Evolutionary conservation across 1,140 invertebrate species (phyloP).

Genomic region (Lerema accius): DNA sequence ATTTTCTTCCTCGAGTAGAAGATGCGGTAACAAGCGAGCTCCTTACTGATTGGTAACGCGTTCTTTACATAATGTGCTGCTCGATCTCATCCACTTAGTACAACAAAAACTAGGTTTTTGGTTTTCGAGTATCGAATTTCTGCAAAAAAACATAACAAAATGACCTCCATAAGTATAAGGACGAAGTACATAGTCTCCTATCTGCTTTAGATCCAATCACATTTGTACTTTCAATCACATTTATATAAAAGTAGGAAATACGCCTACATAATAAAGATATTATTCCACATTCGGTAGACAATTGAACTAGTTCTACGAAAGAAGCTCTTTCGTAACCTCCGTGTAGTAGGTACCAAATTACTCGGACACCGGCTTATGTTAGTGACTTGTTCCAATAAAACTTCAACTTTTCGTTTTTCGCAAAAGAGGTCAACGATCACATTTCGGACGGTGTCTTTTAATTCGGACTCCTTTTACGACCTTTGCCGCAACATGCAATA

Average conservation of each 20-base stretch:
- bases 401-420: constrained; percentile 38
- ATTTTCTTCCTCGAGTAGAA: no score
- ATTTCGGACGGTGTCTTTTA: constrained; percentile 55
- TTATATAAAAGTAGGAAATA: constrained; percentile 34
- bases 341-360: constrained; percentile 2
- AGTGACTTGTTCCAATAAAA: constrained; percentile 21
- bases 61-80: no score
- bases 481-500: constrained; percentile 66
- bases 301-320: constrained; percentile 1
- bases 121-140: no score
- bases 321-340: background rate
- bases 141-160: no score
- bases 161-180: no score
- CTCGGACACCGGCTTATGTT: background rate
- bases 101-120: no score
- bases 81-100: no score
- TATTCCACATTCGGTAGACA: constrained; percentile 5
- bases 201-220: no score
- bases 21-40: no score
- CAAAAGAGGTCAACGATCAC: constrained; percentile 53
- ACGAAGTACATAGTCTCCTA: no score
- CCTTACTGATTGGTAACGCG: no score
- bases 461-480: constrained; percentile 64
- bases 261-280: background rate
- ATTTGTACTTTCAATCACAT: constrained; percentile 55